These are phyloP conservation scores for Helobdella robusta DNA, from an alignment of 2,888 invertebrate species.

Conservation along the genomic window DNA sequence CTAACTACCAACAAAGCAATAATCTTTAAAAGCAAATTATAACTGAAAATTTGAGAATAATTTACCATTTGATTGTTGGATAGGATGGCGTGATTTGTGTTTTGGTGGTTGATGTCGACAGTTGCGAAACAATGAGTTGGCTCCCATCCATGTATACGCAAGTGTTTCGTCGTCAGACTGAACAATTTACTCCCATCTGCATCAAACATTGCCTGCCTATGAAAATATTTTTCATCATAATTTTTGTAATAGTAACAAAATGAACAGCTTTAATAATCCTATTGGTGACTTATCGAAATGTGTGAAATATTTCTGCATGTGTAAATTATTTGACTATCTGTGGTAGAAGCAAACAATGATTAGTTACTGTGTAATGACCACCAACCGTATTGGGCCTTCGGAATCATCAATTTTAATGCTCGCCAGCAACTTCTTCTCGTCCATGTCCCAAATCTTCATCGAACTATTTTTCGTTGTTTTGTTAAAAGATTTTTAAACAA, in stretches of 20 bases:
- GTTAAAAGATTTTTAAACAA: no score
- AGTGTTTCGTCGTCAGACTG: slow-evolving; percentile 72
- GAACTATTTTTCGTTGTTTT: no score
- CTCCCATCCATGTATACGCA: slow-evolving; percentile 87
- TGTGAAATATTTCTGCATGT: no score
- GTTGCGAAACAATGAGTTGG: slow-evolving; percentile 75
- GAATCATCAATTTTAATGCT: neutral
- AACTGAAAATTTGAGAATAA: slow-evolving; percentile 5
- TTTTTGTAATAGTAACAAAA: no score
- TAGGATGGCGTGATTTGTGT: slow-evolving; percentile 74
- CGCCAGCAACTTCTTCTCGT: slow-evolving; percentile 62
- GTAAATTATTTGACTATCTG: no score
- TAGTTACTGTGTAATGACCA: no score
- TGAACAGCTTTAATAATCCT: no score
- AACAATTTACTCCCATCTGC: slow-evolving; percentile 80
- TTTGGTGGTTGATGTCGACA: slow-evolving; percentile 72
- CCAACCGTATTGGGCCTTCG: no score
- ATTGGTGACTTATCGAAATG: no score
- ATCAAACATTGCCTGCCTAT: slow-evolving; percentile 68
- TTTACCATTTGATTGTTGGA: slow-evolving; percentile 75
- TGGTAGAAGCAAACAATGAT: no score
- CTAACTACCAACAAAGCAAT: neutral
- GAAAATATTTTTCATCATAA: no score
- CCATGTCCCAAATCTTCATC: slow-evolving; percentile 88
- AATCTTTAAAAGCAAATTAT: neutral